phyloP scores from a whole-genome alignment of 2,797 vertebrate species.

The Selene dorsalis region DNA sequence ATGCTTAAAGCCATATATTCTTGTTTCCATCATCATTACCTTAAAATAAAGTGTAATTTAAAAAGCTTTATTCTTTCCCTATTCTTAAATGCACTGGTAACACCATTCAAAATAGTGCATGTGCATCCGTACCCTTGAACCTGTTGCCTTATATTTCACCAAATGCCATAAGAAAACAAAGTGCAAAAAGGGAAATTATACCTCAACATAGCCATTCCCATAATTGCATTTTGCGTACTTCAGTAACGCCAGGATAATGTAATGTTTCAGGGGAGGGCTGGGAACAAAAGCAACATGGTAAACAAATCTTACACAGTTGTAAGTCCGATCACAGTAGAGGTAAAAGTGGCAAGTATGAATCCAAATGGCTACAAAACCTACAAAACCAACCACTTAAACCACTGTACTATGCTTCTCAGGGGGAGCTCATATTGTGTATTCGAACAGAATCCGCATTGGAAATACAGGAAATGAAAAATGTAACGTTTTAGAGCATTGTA shows the following conservation, averaged over 20 bases:
- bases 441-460: slow-evolving; percentile 1
- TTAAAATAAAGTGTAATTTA: slow-evolving; percentile 44
- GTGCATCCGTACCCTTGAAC: background rate
- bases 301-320: background rate
- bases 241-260: slow-evolving; percentile 1
- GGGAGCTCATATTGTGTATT: background rate
- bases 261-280: background rate
- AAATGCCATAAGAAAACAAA: background rate
- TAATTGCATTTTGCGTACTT: background rate
- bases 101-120: slow-evolving; percentile 21
- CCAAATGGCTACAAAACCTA: too few species aligned
- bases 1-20: slow-evolving; percentile 56
- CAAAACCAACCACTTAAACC: background rate
- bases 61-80: slow-evolving; percentile 36
- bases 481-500: background rate
- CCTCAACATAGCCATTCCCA: background rate
- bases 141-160: slow-evolving; percentile 2
- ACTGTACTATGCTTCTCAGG: background rate
- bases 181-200: background rate
- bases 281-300: slow-evolving; percentile 1
- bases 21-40: slow-evolving; percentile 55
- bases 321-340: background rate
- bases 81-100: slow-evolving; percentile 32
- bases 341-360: background rate
- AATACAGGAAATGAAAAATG: background rate